These are phyloP conservation scores for Agrotis exclamationis DNA, from an alignment of 2,888 invertebrate species.

Conservation along the genomic window DNA sequence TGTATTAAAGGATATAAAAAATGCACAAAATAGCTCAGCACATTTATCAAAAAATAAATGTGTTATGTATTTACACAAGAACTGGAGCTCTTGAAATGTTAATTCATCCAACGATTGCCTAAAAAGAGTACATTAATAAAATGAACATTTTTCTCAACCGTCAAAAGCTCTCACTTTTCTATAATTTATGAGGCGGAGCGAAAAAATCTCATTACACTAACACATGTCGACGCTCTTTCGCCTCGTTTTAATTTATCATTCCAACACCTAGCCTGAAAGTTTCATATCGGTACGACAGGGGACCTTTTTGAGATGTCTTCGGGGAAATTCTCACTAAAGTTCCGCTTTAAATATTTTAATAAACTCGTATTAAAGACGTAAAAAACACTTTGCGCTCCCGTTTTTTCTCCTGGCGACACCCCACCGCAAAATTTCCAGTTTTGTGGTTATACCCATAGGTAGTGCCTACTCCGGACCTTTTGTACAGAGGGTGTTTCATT, in stretches of 20 bases:
- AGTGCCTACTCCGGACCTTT: slow-evolving; percentile 69
- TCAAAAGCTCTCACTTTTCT: slow-evolving; percentile 49
- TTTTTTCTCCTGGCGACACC: slow-evolving; percentile 83
- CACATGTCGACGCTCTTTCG: slow-evolving; percentile 76
- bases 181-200: slow-evolving; percentile 65
- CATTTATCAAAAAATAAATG: neutral
- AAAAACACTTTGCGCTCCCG: slow-evolving; percentile 89
- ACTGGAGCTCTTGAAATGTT: neutral
- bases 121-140: slow-evolving; percentile 31
- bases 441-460: slow-evolving; percentile 70
- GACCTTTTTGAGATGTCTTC: slow-evolving; percentile 85
- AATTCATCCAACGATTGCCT: neutral
- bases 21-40: too few species aligned
- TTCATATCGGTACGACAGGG: slow-evolving; percentile 79
- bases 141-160: slow-evolving; percentile 6
- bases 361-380: slow-evolving; percentile 90
- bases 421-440: slow-evolving; percentile 75
- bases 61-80: neutral
- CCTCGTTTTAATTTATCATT: slow-evolving; percentile 87
- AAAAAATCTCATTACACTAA: slow-evolving; percentile 76
- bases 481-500: slow-evolving; percentile 86
- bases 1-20: neutral
- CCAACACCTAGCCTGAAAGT: slow-evolving; percentile 81
- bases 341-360: slow-evolving; percentile 90
- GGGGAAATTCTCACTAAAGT: slow-evolving; percentile 89